Evolutionary conservation across 2,888 invertebrate species (phyloP), one percentile per base, ranked within the genome.

Genomic region (Zele albiditarsus): DNA sequence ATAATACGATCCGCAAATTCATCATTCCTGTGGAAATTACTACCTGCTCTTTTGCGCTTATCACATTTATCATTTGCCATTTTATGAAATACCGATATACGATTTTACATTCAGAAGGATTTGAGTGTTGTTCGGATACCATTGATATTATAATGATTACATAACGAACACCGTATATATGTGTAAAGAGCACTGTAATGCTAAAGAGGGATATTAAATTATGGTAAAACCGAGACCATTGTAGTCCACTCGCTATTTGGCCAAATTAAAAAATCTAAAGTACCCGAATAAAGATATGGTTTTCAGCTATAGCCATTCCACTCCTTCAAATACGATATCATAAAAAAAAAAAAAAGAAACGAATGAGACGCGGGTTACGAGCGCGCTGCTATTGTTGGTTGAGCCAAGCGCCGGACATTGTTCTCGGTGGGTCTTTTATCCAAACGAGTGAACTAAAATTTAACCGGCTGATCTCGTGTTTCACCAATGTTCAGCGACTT

Each of bases 121-220:
- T n/a, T n/a, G n/a, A n/a, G n/a, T n/a, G n/a, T n/a, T n/a, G n/a
- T n/a, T n/a, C n/a, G n/a, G n/a, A n/a, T n/a, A n/a, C n/a, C n/a
- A n/a, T n/a, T n/a, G n/a, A n/a, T n/a, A n/a, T n/a, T n/a, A n/a
- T n/a, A n/a, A n/a, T n/a, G n/a, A n/a, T n/a, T n/a, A n/a, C n/a
- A n/a, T n/a, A n/a, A n/a, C n/a, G n/a, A n/a, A n/a, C n/a, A n/a
- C n/a, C n/a, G n/a, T n/a, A n/a, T n/a, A 31, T 38, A 62, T 62
- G 74, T 74, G 70, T 65, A 71, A 71, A 65, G 71, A 74, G 66
- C 66, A 66, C 71, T 71, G 74, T 70, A 70, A 74, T 74, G 70
- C 70, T 5, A 74, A 74, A 74, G 58, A 58, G 58, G 67, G 57
- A 25, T 69, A 58, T 58, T 58, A 31, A 57, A 58, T 69, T 58